These are phyloP conservation scores for Drosophila paucipuncta DNA, from an alignment of 2,888 invertebrate species.

Conservation along the genomic window DNA sequence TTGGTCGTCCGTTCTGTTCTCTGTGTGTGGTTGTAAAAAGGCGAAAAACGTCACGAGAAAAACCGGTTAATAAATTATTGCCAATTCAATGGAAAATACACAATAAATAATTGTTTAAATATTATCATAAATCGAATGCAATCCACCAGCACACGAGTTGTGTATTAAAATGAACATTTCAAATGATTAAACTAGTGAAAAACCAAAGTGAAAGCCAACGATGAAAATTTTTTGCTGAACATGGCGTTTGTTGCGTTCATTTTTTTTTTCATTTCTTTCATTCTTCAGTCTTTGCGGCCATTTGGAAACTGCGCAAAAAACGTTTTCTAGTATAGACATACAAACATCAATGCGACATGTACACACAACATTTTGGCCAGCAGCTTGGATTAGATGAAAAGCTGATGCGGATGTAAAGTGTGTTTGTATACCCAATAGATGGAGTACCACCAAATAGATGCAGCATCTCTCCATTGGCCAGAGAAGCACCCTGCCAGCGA, in stretches of 20 bases:
- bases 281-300: constrained; percentile 58
- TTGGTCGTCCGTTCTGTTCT: constrained; percentile 63
- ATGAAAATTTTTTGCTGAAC: constrained; percentile 59
- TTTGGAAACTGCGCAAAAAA: constrained; percentile 79
- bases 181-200: constrained; percentile 42
- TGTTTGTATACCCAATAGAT: constrained; percentile 22
- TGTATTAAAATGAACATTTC: constrained; percentile 26
- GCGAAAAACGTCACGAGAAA: constrained; percentile 77
- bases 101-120: constrained; percentile 69
- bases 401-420: constrained; percentile 33
- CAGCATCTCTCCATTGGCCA: constrained; percentile 20
- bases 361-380: constrained; percentile 4
- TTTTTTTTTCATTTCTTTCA: constrained; percentile 33
- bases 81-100: constrained; percentile 68
- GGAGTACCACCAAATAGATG: constrained; percentile 12
- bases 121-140: constrained; percentile 35
- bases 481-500: constrained; percentile 47
- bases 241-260: constrained; percentile 53
- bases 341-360: constrained; percentile 8
- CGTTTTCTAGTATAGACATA: constrained; percentile 31
- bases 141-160: constrained; percentile 12
- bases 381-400: constrained; percentile 38
- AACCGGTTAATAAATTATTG: constrained; percentile 84
- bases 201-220: constrained; percentile 47
- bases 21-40: constrained; percentile 82